Base-by-base conservation (phyloP, 53 echinoderm and acorn worm genomes). In the Echinometra lucunter region DNA sequence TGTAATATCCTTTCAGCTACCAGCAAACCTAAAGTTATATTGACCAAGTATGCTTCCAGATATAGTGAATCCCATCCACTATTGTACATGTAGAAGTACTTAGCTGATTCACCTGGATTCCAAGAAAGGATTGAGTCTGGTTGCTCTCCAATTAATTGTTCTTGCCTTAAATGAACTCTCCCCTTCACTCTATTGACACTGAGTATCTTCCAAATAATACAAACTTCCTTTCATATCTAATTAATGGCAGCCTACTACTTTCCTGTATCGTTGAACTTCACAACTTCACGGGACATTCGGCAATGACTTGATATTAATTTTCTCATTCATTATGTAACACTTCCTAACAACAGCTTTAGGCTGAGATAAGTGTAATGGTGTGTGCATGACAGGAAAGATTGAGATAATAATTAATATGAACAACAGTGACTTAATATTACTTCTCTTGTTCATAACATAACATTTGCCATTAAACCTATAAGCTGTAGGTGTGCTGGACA, bases 211-310 rank as follows among this genome's bases (percentile, higher is more conserved):
- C 19, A 78, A 63, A 42, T 78, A 42, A 42, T 40, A 42, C 42
- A 19, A 8, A 78, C 23, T 40, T 78, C 78, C 78, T 78, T 78
- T 78, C 19, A 6, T 42, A 40, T 21, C 78, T 78, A 78, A 78
- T 78, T 78, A 78, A 78, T 78, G 78, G 42, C 78, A 78, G 78
- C 78, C 78, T 78, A 78, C 78, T 42, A 78, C 38, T 78, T 78
- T 78, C 78, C 78, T 78, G 78, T 78, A 78, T 78, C 38, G 19
- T 78, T 78, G 78, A 78, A 78, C 42, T 78, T 78, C 78, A 78
- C 38, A 78, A 8, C 42, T 78, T 78, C 42, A 18, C 4, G 0
- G 40, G 78, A 42, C 6, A 23, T 18, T 78, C 78, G 11, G 35
- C 21, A 8, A 78, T 78, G 78, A 78, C 78, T 78, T 78, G 78